Conservation (phyloP, 1,140 invertebrate species). For the Homarus americanus region DNA sequence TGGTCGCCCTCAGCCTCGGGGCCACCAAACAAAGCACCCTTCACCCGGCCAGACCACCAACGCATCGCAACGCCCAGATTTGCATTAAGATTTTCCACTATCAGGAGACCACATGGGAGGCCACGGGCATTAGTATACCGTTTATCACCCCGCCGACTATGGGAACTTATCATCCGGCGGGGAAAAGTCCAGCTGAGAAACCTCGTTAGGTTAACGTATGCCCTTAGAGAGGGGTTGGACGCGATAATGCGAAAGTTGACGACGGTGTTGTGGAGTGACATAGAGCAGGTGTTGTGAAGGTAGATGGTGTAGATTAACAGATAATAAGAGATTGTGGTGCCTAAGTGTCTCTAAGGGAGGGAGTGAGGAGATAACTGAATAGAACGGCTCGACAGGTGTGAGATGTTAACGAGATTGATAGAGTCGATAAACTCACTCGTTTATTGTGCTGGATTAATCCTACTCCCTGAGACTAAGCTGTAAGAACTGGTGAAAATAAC, state of each 20-base stretch:
- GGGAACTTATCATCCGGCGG: conserved; percentile 42
- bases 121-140: conserved; percentile 30
- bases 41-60: conserved; percentile 42
- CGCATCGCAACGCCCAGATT: conserved; percentile 38
- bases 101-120: conserved; percentile 59
- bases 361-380: not conserved
- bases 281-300: not conserved
- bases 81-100: conserved; percentile 65
- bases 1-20: not conserved
- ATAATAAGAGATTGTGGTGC: not conserved
- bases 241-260: not conserved
- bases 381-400: conserved; percentile 23
- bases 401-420: conserved; percentile 18
- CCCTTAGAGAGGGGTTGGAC: not conserved
- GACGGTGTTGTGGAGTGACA: too few species aligned
- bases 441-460: not conserved
- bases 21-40: conserved; percentile 25
- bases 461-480: too few species aligned
- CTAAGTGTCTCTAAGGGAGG: not conserved
- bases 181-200: not conserved
- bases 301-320: not conserved
- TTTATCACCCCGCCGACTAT: conserved; percentile 32
- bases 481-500: too few species aligned
- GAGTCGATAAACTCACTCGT: conserved; percentile 22
- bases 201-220: not conserved